phyloP scores from a whole-genome alignment of 1,140 invertebrate species.

The Hormaphis cornu region DNA sequence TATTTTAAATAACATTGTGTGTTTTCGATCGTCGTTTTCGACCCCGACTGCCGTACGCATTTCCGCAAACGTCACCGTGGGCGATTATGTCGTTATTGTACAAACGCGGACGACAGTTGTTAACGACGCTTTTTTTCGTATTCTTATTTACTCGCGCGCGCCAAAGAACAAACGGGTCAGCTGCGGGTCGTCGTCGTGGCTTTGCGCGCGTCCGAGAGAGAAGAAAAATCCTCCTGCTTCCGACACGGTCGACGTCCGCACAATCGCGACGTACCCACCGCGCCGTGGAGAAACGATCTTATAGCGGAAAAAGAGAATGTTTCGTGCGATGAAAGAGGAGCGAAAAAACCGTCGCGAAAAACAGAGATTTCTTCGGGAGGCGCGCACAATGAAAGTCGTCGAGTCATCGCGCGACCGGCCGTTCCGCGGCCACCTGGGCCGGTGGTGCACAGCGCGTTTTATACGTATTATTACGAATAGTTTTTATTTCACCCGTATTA shows the following conservation, averaged over 20 bases:
- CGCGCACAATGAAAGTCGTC: slow-evolving; percentile 21
- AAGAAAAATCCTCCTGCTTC: too few species aligned
- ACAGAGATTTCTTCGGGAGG: slow-evolving; percentile 10
- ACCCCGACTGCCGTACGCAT: too few species aligned
- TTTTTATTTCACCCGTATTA: too few species aligned
- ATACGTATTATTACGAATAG: too few species aligned
- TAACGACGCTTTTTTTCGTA: neutral
- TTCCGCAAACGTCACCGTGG: neutral
- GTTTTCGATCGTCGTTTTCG: too few species aligned
- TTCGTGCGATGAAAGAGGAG: neutral
- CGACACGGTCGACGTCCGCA: neutral
- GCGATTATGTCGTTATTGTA: too few species aligned
- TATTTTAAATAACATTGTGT: too few species aligned
- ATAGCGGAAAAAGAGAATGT: neutral
- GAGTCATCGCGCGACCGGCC: slow-evolving; percentile 29
- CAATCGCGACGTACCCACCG: too few species aligned
- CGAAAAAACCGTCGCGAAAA: neutral
- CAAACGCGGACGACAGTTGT: too few species aligned
- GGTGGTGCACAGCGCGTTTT: too few species aligned
- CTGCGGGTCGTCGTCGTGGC: neutral
- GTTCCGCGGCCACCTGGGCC: slow-evolving; percentile 24
- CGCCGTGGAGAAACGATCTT: neutral
- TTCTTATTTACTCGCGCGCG: neutral
- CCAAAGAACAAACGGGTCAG: slow-evolving; percentile 9
- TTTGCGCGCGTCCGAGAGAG: slow-evolving; percentile 13